Base-by-base conservation (phyloP, 2,888 invertebrate species). In the Lumbricus terrestris region DNA sequence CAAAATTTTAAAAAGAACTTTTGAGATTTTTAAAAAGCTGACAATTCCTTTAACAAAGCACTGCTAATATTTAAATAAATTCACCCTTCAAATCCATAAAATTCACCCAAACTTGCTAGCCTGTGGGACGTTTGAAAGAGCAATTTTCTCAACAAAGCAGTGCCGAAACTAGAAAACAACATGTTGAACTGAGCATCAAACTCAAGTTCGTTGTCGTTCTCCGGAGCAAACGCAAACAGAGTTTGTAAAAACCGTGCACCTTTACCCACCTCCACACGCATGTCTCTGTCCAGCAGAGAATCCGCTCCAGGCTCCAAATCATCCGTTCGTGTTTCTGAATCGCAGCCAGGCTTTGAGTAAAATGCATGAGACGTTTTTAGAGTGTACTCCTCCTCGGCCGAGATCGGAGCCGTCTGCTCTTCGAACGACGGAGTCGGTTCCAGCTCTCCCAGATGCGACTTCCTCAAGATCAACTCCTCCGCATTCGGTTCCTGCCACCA, bases 161-260 rank as follows among this genome's bases (percentile, higher is more conserved):
- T n/a, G n/a, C n/a, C n/a, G n/a, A n/a, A n/a, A n/a, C n/a, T n/a
- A n/a, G n/a, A n/a, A n/a, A n/a, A n/a, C n/a, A n/a, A n/a, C n/a
- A n/a, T n/a, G n/a, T n/a, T n/a, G n/a, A n/a, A n/a, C n/a, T n/a
- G n/a, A n/a, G 95, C 95, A 91, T 93, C 93, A 91, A 96, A 96
- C 88, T 95, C 95, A 40, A 96, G 93, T 93, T 96, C 96, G 93
- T 96, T 95, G 18, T 95, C 93, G 92, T 95, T 95, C 92, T 96
- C 95, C 42, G 96, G 96, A 85, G 94, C 94, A 92, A 96, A 96
- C 69, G 94, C 93, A 91, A 93, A 95, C 23, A 95, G 91, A 5
- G 95, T 94, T 90, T 40, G 82, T 40, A 33, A 40, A 83, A 82
- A 83, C 37, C 18, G n/a, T 20, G 18, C 33, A 47, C 34, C 42